Conservation (phyloP, 2,113 vertebrate species). For the Okapia johnstoni region DNA sequence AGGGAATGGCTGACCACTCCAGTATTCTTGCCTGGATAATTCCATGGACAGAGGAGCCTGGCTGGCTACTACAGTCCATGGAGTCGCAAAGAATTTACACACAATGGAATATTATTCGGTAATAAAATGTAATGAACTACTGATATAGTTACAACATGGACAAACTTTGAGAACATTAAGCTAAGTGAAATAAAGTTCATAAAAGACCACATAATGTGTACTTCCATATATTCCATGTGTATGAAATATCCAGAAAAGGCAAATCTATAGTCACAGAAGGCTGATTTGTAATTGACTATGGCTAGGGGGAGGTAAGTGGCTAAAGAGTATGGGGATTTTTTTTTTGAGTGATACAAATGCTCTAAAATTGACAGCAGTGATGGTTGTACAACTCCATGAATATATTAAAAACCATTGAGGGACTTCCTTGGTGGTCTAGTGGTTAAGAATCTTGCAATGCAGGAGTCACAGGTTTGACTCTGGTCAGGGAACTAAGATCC, state of each 20-base stretch:
- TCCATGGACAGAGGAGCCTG: background rate
- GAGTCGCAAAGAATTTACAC: background rate
- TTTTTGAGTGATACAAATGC: background rate
- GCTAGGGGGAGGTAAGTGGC: background rate
- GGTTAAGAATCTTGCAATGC: background rate
- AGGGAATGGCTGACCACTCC: background rate
- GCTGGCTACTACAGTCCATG: background rate
- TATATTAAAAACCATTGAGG: background rate
- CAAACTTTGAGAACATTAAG: background rate
- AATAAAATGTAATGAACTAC: background rate
- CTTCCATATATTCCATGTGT: background rate
- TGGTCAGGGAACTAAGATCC: background rate
- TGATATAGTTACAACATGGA: background rate
- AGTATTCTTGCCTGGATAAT: background rate
- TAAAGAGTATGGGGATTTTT: background rate
- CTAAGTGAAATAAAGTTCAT: background rate
- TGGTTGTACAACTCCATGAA: background rate
- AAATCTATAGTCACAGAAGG: background rate
- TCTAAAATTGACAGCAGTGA: background rate
- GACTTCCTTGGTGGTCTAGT: background rate
- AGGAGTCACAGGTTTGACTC: background rate
- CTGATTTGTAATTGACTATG: background rate
- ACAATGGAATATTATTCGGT: background rate
- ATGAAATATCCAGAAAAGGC: background rate
- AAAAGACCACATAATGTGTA: background rate